Percentiles rank a stretch among this genome's conserved stretches.
Evolutionary conservation across 2,888 invertebrate species (phyloP).

Genomic region (Erebia aethiops): DNA sequence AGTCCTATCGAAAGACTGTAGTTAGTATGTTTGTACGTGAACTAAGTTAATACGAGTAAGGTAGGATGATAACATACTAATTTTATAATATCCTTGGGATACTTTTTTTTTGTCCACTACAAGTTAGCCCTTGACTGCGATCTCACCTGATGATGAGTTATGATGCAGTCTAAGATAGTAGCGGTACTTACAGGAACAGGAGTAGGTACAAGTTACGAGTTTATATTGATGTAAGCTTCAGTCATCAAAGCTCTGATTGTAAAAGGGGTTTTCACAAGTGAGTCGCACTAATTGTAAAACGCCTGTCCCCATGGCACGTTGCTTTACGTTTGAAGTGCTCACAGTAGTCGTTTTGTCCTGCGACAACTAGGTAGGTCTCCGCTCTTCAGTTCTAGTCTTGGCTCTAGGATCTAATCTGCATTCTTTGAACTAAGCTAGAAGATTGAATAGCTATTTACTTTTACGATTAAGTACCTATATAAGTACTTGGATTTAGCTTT

Average conservation of each 20-base stretch:
- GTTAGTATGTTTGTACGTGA: too few species aligned
- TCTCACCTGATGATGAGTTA: too few species aligned
- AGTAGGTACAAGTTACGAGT: too few species aligned
- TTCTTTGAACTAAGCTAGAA: constrained; percentile 24
- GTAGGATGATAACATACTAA: too few species aligned
- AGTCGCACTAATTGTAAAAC: constrained; percentile 65
- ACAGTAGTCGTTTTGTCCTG: constrained; percentile 25
- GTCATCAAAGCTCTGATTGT: constrained; percentile 5
- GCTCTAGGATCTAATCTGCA: constrained; percentile 27
- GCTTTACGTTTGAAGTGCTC: constrained; percentile 38
- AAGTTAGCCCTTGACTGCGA: too few species aligned
- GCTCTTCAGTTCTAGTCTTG: not conserved
- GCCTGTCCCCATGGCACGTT: constrained; percentile 45
- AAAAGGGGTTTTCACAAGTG: not conserved
- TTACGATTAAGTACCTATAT: not conserved
- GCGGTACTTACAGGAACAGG: too few species aligned
- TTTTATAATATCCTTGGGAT: too few species aligned
- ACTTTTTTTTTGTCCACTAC: too few species aligned
- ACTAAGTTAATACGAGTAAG: too few species aligned
- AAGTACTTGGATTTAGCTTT: not conserved
- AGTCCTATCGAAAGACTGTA: too few species aligned
- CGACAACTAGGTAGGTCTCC: constrained; percentile 27
- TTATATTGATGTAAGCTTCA: not conserved
- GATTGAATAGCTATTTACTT: not conserved
- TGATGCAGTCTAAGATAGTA: too few species aligned